Base-by-base conservation (phyloP, 1,140 invertebrate species). In the Psilanteris sp. region DNA sequence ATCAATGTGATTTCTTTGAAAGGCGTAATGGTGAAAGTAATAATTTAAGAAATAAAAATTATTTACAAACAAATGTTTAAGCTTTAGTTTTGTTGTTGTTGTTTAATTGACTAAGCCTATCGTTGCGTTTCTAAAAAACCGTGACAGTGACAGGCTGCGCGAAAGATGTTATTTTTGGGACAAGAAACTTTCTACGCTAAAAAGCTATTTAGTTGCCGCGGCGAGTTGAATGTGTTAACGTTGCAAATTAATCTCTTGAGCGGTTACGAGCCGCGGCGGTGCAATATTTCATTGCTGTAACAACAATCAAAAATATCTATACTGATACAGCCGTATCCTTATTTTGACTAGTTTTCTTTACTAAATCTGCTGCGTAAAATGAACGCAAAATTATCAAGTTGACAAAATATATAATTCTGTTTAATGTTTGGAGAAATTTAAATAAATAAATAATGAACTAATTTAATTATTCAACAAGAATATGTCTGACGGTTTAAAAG, bases 281-380 rank as follows among this genome's bases (percentile, higher is more conserved):
- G 57, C 16, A 39, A 50, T 62, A 62, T 62, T 50, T 62, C 57
- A 62, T 48, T 27, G 44, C 34, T 7, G 44, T 9, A 62, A 62
- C 57, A 50, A 62, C 57, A 62, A 62, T 62, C 57, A 62, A 50
- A 41, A 50, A 62, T 62, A 62, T 50, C 44, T 50, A 18, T 20
- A 29, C 41, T 61, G 43, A 62, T 39, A 62, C 24, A 34, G 16
- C 27, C 44, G 57, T 32, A 6, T 27, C 57, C 43, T 48, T 61
- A 32, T 44, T 48, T 37, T 39, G 22, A 36, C 14, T 54, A 1
- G 24, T 32, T 16, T 4, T 36, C 32, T 15, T 36, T 34, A 29
- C 11, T 20, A 26, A 10, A 18, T 18, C 4, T 18, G 20, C 43
- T 46, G n/a, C n/a, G n/a, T n/a, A n/a, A n/a, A n/a, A n/a, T n/a